Percentiles rank a stretch among this genome's conserved stretches.
Evolutionary conservation across 2,888 invertebrate genomes (phyloP).

Genomic region (Neoitamus cyanurus): DNA sequence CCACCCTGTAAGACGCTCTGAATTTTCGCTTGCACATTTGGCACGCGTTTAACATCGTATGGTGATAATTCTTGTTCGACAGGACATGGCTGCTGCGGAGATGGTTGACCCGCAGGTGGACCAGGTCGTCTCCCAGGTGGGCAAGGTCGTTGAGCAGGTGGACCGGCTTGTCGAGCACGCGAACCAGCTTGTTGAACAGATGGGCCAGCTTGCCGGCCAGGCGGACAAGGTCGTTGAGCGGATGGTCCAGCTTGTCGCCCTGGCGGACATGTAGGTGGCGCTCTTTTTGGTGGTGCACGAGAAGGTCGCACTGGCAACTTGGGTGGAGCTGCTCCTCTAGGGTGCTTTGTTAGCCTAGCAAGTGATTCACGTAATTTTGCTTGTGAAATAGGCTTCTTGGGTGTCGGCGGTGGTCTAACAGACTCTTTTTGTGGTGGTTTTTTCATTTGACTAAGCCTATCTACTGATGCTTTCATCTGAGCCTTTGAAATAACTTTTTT

Average conservation of each 20-base stretch:
- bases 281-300: not conserved
- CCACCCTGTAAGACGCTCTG: not conserved
- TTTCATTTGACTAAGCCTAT: not conserved
- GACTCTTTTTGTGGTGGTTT: not conserved
- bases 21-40: not conserved
- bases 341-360: not conserved
- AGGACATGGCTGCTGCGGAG: not conserved
- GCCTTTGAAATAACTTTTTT: not conserved
- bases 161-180: not conserved
- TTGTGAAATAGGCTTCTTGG: not conserved
- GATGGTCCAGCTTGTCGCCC: not conserved
- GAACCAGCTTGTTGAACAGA: not conserved
- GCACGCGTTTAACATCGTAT: not conserved
- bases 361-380: not conserved
- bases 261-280: not conserved
- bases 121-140: not conserved
- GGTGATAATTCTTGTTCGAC: too few relatives aligned
- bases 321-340: not conserved
- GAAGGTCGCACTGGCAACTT: not conserved
- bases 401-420: not conserved
- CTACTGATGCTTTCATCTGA: not conserved
- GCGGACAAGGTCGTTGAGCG: not conserved
- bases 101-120: not conserved
- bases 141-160: not conserved
- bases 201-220: not conserved